These are phyloP conservation scores for Malurus alboscapulatus DNA, from an alignment of 2,113 vertebrate species.

Conservation along the genomic window DNA sequence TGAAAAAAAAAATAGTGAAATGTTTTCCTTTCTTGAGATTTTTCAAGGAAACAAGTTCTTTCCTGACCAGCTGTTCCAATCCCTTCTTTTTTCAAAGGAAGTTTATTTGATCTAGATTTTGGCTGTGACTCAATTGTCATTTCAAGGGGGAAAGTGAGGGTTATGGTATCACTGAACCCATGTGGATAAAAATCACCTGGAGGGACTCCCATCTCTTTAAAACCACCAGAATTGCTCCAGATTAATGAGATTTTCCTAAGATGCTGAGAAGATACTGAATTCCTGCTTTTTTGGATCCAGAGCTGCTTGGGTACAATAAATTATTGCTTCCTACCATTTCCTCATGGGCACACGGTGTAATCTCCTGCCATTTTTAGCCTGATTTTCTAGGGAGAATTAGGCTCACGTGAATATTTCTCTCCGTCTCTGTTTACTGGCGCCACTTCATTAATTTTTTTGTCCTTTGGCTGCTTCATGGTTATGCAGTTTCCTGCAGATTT, in stretches of 20 bases:
- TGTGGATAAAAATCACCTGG: background rate
- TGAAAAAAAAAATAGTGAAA: background rate
- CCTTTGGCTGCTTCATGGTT: background rate
- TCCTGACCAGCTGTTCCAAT: constrained; percentile 32
- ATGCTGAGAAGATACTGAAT: background rate
- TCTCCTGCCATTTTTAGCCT: background rate
- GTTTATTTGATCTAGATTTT: constrained; percentile 37
- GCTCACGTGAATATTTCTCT: background rate
- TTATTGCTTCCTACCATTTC: background rate
- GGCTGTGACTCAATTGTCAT: background rate
- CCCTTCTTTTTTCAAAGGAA: background rate
- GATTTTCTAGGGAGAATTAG: background rate
- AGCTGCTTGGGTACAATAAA: background rate
- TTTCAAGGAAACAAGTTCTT: constrained; percentile 33
- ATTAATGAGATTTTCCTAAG: background rate
- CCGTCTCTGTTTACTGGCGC: background rate
- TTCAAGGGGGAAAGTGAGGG: constrained; percentile 24
- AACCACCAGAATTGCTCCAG: background rate
- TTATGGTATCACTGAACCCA: background rate
- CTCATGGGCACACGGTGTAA: rapidly evolving
- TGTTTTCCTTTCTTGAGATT: constrained; percentile 42
- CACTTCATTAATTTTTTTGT: background rate
- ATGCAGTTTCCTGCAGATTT: background rate
- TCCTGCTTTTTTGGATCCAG: background rate
- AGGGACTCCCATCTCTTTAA: background rate